Base-by-base conservation (phyloP, 2,797 vertebrate genomes). In the Cossypha niveicapilla region DNA sequence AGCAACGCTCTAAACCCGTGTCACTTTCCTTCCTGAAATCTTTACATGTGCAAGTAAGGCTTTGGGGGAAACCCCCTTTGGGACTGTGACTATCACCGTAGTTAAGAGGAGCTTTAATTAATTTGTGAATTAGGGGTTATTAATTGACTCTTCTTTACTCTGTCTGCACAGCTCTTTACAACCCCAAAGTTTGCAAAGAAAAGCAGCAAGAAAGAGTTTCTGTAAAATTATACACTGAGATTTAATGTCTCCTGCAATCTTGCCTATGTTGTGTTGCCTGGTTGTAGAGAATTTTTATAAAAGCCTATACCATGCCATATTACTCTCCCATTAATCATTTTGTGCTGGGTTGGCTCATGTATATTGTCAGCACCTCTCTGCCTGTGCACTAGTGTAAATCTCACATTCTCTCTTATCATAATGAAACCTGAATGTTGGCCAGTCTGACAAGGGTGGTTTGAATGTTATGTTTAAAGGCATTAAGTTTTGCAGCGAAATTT, bases 91-190 rank as follows among this genome's bases (percentile, higher is more conserved):
- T 45, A 35, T 86, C 77, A 65, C 85, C 88, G 53, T 88, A 84
- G 76, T 85, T 93, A 82, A 57, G 63, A 92, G 89, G 63, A 92
- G n/a, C 78, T 96, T 92, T 96, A 96, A 97, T 96, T 96, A 96
- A 96, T 96, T 92, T 90, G 81, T 90, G 73, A 92, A 86, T 96
- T 94, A 96, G 92, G 60, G 83, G 86, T 94, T 93, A 92, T 78
- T 96, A 72, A 94, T 76, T 96, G 94, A 83, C 42, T 94, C 86
- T 93, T 88, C 80, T 91, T 88, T 61, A 67, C 56, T 94, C 79
- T 93, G n/a, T 88, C 37, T 68, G 94, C 96, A 90, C 83, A 90
- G 87, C 76, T 95, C 70, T 92, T 90, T 95, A 70, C 96, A 96
- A 93, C 56, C 34, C 54, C 57, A 78, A 96, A 91, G 93, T 88